These are phyloP conservation scores for Agrenia bidenticulata DNA, from an alignment of 2,888 invertebrate species.

Conservation along the genomic window DNA sequence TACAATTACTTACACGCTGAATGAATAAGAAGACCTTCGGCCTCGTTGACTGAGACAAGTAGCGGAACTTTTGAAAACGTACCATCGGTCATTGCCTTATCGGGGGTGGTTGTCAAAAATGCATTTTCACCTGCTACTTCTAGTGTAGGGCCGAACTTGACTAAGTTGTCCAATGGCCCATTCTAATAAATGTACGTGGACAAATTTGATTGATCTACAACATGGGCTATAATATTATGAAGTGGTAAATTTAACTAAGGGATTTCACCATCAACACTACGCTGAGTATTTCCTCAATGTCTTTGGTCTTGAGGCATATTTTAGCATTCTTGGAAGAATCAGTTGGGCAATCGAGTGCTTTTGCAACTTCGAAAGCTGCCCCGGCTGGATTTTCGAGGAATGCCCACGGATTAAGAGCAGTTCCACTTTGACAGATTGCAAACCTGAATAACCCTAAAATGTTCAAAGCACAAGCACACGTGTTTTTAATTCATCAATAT, in stretches of 20 bases:
- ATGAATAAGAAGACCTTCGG: constrained; percentile 29
- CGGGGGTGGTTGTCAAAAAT: constrained; percentile 25
- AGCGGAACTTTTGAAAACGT: constrained; percentile 30
- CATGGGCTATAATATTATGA: too few relatives aligned
- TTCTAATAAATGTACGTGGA: too few relatives aligned
- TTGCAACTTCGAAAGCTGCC: constrained; percentile 19
- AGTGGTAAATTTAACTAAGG: too few relatives aligned
- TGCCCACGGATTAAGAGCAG: constrained; percentile 30
- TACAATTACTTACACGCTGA: constrained; percentile 18
- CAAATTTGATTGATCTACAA: too few relatives aligned
- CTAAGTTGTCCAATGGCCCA: constrained; percentile 8
- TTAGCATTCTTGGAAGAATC: constrained; percentile 14
- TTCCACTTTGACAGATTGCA: constrained; percentile 31
- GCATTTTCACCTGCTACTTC: constrained; percentile 15
- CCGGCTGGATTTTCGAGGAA: constrained; percentile 23
- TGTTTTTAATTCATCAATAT: constrained; percentile 7
- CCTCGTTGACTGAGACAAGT: constrained; percentile 23
- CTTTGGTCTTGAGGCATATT: constrained; percentile 26
- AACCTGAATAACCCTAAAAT: constrained; percentile 23
- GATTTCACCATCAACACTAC: constrained; percentile 14
- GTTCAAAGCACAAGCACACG: not conserved
- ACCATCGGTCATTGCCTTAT: constrained; percentile 14
- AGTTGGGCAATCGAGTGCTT: constrained; percentile 21
- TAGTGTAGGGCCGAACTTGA: constrained; percentile 23
- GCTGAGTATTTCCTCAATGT: constrained; percentile 22